phyloP scores from a whole-genome alignment of 2,797 vertebrate species.

The Myioborus melanocephalus region DNA sequence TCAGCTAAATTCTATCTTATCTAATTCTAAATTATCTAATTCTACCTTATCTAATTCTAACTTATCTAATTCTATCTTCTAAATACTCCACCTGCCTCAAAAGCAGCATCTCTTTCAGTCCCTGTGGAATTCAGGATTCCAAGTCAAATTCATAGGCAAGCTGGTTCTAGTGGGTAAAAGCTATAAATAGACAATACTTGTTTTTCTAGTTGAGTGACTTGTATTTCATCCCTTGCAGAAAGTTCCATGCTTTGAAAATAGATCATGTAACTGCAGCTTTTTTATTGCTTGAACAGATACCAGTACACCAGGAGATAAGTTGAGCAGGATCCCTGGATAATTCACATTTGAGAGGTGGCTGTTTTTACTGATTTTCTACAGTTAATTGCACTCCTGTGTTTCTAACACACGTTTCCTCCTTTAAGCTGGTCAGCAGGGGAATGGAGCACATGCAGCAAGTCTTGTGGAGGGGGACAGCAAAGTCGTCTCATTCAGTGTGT shows the following conservation, averaged over 20 bases:
- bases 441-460: slow-evolving; percentile 87
- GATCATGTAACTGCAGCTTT: background rate
- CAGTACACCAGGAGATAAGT: background rate
- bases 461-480: slow-evolving; percentile 90
- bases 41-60: background rate
- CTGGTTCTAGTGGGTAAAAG: background rate
- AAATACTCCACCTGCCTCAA: background rate
- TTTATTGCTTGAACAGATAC: background rate
- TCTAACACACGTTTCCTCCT: background rate
- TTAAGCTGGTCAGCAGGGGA: slow-evolving; percentile 86
- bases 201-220: background rate
- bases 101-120: background rate
- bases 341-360: background rate
- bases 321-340: background rate
- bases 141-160: background rate
- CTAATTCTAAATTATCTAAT: background rate
- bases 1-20: background rate
- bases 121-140: background rate
- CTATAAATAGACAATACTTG: background rate
- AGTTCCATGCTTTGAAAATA: background rate
- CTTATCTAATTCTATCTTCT: background rate
- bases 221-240: background rate
- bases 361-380: background rate
- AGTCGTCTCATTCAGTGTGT: slow-evolving; percentile 84
- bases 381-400: background rate